Evolutionary conservation across 2,113 vertebrate species (phyloP), one percentile per base, ranked within the genome.

Genomic region (Camelus bactrianus): DNA sequence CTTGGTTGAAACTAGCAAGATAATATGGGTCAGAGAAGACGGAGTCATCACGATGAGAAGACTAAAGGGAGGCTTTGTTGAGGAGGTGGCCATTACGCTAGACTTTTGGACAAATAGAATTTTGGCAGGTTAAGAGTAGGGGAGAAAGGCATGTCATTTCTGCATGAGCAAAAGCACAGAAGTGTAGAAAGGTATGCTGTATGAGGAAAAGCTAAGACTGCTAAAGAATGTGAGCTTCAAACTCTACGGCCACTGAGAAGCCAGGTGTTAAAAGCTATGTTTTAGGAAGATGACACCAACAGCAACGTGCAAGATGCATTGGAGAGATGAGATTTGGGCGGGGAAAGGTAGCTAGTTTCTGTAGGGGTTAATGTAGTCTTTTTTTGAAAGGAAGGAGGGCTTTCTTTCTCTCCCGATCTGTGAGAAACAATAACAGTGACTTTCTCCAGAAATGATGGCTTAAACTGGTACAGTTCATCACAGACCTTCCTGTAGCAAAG

Each of bases 401-500:
- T 79, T 89, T 32, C 82, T 87, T 62, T 81, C 38, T 81, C 35
- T 81, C n/a, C 48, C 91, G 60, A 42, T 46, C n/a, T 73, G 0
- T 70, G 28, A 58, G 17, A 92, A 81, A 67, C 5, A 35, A 64
- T 46, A 75, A n/a, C 64, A n/a, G 20, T 42, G 7, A 88, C 65
- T 82, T 65, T 94, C 52, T 46, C 73, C 17, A 81, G 81, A 92
- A 46, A 75, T 69, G 15, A 60, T 82, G 72, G 22, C n/a, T 89
- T 81, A 28, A 64, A 60, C 4, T 15, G 2, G 3, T 70, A 64
- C 10, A 13, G 35, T 84, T 95, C 30, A 70, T 67, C 69, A 28
- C 48, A 38, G 10, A 56, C 6, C 22, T 70, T 94, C n/a, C 24
- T 86, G 94, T 54, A 95, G 52, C 60, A 73, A 88, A 97, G 50